Conservation (phyloP, 2,113 vertebrate genomes). For the Hippocampus abdominalis region DNA sequence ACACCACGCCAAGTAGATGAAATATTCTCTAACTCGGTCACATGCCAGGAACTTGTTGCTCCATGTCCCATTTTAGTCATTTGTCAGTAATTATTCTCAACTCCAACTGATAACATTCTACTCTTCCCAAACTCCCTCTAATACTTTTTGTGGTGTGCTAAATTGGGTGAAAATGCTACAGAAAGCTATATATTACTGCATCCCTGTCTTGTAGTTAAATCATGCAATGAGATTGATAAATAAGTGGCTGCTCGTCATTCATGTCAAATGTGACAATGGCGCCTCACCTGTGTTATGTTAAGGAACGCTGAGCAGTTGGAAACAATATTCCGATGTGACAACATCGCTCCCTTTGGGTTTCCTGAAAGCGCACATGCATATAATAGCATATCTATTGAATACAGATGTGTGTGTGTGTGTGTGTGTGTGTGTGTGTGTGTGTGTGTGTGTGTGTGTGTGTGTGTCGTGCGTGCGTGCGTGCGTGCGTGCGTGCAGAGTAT, state of each 20-base stretch:
- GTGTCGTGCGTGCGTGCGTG: background rate
- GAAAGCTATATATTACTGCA: too few species aligned
- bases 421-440: conserved; percentile 4
- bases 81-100: too few species aligned
- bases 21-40: too few species aligned
- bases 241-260: background rate
- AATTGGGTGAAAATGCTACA: too few species aligned
- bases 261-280: background rate
- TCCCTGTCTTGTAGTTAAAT: too few species aligned
- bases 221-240: too few species aligned
- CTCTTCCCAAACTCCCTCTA: too few species aligned
- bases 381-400: background rate
- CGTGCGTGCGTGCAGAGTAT: background rate
- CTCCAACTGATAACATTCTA: too few species aligned
- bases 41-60: too few species aligned
- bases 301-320: conserved; percentile 82
- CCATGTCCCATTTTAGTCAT: too few species aligned
- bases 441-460: background rate
- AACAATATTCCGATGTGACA: conserved; percentile 85
- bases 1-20: too few species aligned
- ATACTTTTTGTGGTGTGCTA: too few species aligned
- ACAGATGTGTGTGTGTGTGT: background rate
- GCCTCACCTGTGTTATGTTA: conserved; percentile 80
- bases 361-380: conserved; percentile 66
- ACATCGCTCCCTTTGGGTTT: conserved; percentile 89